Evolutionary conservation across 1,140 invertebrate genomes (phyloP).

Genomic region (Hypsibius dujardini): DNA sequence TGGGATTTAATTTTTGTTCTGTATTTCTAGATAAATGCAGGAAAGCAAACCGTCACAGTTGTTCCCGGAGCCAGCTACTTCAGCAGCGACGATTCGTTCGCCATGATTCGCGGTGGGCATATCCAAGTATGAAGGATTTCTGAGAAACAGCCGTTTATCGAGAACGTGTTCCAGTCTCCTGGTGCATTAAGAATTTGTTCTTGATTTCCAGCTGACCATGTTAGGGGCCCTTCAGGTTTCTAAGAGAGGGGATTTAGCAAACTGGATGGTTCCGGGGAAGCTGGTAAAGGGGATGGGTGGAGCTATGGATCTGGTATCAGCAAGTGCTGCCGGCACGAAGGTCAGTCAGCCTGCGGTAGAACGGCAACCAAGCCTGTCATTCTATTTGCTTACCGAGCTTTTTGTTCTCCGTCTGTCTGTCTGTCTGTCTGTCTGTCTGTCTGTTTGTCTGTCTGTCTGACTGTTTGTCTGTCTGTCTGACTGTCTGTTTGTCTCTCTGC

Average conservation of each 20-base stretch:
- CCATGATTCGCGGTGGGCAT: slow-evolving; percentile 71
- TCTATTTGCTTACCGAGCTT: too few relatives aligned
- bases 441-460: too few relatives aligned
- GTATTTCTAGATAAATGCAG: slow-evolving; percentile 62
- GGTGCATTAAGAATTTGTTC: slow-evolving; percentile 50
- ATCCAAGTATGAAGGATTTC: not conserved
- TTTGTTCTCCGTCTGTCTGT: too few relatives aligned
- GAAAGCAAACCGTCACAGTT: slow-evolving; percentile 90
- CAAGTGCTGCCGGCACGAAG: slow-evolving; percentile 51
- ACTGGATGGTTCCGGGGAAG: slow-evolving; percentile 98
- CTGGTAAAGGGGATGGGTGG: slow-evolving; percentile 98
- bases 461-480: too few relatives aligned
- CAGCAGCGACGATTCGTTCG: slow-evolving; percentile 91
- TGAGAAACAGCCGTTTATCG: not conserved
- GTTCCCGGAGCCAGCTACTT: slow-evolving; percentile 76
- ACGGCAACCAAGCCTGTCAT: not conserved
- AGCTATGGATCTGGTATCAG: slow-evolving; percentile 90
- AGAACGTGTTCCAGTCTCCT: slow-evolving; percentile 26
- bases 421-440: too few relatives aligned
- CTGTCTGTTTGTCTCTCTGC: too few relatives aligned
- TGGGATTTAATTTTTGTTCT: too few relatives aligned
- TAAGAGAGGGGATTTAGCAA: slow-evolving; percentile 85
- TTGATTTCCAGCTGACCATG: slow-evolving; percentile 66
- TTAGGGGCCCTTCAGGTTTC: slow-evolving; percentile 96
- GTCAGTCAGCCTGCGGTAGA: not conserved